Percentiles rank a stretch among this genome's conserved stretches.
phyloP scores from a whole-genome alignment of 2,113 vertebrate genomes.

The Rhinogobius similis region DNA sequence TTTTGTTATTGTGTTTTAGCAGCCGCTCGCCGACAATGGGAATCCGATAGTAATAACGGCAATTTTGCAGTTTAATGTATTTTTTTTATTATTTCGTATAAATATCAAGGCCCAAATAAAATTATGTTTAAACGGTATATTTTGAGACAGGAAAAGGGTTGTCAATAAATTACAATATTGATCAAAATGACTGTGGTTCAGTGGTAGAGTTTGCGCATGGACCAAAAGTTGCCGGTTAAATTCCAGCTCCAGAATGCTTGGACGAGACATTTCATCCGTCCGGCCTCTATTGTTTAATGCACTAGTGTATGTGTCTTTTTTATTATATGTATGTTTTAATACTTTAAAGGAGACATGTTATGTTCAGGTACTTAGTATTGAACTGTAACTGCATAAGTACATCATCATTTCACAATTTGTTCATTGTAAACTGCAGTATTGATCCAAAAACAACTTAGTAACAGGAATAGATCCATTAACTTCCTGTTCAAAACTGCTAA shows the following conservation, averaged over 20 bases:
- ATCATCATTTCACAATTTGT: no score
- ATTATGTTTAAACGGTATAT: background rate
- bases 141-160: background rate
- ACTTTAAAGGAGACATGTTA: no score
- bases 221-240: background rate
- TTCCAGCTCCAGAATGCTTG: background rate
- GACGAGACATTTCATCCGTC: no score
- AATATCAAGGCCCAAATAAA: background rate
- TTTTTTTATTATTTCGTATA: conserved; percentile 10
- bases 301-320: no score
- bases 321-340: background rate
- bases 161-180: background rate
- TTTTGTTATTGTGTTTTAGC: conserved; percentile 28
- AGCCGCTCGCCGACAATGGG: conserved; percentile 8
- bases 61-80: background rate
- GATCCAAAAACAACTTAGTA: no score
- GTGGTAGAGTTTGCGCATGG: background rate
- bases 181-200: background rate
- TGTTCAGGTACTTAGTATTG: no score
- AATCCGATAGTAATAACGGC: background rate
- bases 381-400: no score
- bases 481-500: no score
- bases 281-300: no score
- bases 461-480: no score
- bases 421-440: no score